Evolutionary conservation across 1,140 invertebrate species (phyloP).

Genomic region (Drosophila subobscura): DNA sequence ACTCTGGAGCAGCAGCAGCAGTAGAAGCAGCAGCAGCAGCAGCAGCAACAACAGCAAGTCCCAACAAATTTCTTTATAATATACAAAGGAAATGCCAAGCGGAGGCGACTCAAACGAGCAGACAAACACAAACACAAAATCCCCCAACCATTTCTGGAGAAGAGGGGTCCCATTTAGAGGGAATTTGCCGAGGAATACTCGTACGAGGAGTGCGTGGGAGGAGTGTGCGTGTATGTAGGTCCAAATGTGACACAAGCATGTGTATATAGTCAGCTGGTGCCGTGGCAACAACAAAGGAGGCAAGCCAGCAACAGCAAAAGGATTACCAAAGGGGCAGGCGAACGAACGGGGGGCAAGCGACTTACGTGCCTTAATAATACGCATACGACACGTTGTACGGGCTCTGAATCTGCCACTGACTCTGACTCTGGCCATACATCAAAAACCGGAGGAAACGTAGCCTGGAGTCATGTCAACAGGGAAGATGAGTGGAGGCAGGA

Average conservation of each 20-base stretch:
- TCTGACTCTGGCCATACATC: constrained; percentile 60
- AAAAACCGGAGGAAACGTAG: constrained; percentile 40
- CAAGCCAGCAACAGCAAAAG: constrained; percentile 60
- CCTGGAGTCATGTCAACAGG: constrained; percentile 55
- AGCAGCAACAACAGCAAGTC: constrained; percentile 28
- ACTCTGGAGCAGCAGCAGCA: constrained; percentile 7
- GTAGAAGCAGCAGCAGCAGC: constrained; percentile 42
- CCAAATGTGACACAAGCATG: constrained; percentile 79
- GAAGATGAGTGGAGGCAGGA: background rate
- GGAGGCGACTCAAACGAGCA: constrained; percentile 41
- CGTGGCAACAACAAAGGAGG: constrained; percentile 46
- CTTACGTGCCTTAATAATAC: constrained; percentile 78
- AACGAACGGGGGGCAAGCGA: constrained; percentile 9
- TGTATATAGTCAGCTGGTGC: constrained; percentile 74
- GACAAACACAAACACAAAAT: constrained; percentile 21
- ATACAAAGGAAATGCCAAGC: constrained; percentile 78
- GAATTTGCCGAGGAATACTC: constrained; percentile 14
- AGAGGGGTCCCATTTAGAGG: constrained; percentile 4
- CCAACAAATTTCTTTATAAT: constrained; percentile 79
- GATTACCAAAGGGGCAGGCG: constrained; percentile 53
- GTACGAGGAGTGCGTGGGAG: constrained; percentile 4
- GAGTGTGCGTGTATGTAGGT: constrained; percentile 43
- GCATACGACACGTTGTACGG: constrained; percentile 68
- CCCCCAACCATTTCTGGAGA: constrained; percentile 3
- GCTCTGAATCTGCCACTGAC: constrained; percentile 24